Evolutionary conservation across 2,797 vertebrate species (phyloP), one percentile per base, ranked within the genome.

Genomic region (Prunella strophiata): DNA sequence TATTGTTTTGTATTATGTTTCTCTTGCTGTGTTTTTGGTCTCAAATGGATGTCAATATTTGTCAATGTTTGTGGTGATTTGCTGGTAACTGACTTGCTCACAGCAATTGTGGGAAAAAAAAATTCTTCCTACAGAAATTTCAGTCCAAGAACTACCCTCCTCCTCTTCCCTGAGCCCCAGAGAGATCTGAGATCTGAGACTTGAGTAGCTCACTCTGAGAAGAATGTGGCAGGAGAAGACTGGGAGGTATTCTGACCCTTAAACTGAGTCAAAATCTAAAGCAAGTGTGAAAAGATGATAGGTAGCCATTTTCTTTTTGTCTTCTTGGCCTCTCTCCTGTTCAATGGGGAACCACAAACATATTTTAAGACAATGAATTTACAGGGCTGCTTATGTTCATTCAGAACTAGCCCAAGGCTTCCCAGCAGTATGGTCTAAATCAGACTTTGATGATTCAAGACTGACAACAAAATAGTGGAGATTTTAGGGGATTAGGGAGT

Each of bases 401-500:
- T 75, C 16, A 65, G 22, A 85, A 72, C 22, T 34, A n/a, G 11
- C 45, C 29, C 30, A 59, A 71, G 36, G 19, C 8, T 78, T 79
- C 38, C 36, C 21, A 82, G 29, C 16, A 70, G 20, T 30, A 43
- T 10, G 9, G 13, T 18, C 27, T 82, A 81, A 93, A 58, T 34
- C 45, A 68, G 57, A 51, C 5, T 79, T 61, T 45, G 12, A 38
- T 78, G 8, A 61, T 50, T 67, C 32, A 72, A 85, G 34, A 59
- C 9, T 21, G 36, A 68, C 22, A 72, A 19, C 2, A 68, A 86
- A 83, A 58, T 65, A 61, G 2, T 32, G 11, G 21, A 59, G 27
- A 47, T n/a, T 79, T 66, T 5, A 0, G 17, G 4, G 5, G 6
- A 26, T 12, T 8, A 11, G 1, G 5, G 7, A 0, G 3, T 45